Base-by-base conservation (phyloP, 2,888 invertebrate genomes). In the Saturnia pavonia region DNA sequence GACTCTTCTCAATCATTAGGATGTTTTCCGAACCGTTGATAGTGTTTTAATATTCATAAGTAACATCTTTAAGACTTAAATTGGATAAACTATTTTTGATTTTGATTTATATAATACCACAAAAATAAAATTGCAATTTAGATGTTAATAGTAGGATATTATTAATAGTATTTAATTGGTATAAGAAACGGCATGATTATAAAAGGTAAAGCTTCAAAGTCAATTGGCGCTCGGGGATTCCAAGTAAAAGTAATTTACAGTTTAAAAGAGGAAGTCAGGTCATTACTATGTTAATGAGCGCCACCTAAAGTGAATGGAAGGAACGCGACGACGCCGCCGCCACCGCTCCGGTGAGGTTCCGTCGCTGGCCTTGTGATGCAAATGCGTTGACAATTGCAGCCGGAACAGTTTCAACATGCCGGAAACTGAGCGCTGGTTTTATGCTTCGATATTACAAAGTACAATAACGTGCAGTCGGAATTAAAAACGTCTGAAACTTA, bases 381-480 rank as follows among this genome's bases (percentile, higher is more conserved):
- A 85, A 85, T 85, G 78, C 75, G 74, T 77, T 76, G 77, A 77
- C 83, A 82, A 83, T 85, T 82, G 79, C 82, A 74, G 78, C 74
- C 72, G 75, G 74, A 77, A 43, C 71, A 66, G 40, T 66, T 54
- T 70, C 51, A 67, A 22, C 42, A 27, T 42, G 34, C 25, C 54
- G 40, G 34, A 27, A 60, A 68, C 34, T 63, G 63, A 68, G 27
- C 68, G 27, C 51, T 48, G 68, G 68, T 68, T 54, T 65, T 40
- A 34, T 40, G 63, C 19, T 65, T 27, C 25, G 14, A 6, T 27
- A 14, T 60, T 60, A 60, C 27, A 16, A 27, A 54, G 54, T 54
- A 54, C n/a, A 54, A 60, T 60, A 60, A 12, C 12, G 57, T 14
- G 57, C 57, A 25, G 16, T 60, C 19, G 25, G 27, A 27, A 27